These are phyloP conservation scores for Sternarchorhynchus goeldii DNA, from an alignment of 2,797 vertebrate species.

Conservation along the genomic window DNA sequence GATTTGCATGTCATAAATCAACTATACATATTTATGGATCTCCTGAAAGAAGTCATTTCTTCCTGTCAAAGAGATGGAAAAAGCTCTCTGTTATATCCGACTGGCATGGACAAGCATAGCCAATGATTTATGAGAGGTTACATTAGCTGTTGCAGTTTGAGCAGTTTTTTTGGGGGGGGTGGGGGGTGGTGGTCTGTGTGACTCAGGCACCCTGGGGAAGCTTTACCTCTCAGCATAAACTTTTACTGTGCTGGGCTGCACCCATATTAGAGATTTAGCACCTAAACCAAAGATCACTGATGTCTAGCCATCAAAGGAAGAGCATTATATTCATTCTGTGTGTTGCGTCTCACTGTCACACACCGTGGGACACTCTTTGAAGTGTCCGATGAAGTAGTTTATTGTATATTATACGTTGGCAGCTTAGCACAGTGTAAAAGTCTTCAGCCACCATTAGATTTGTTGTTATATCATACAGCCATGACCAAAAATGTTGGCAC, in stretches of 20 bases:
- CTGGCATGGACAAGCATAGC: neutral
- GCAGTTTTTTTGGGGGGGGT: neutral
- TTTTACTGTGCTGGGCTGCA: no score
- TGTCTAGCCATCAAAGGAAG: neutral
- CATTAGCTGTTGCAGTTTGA: neutral
- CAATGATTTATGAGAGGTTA: neutral
- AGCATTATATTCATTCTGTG: conserved; percentile 1
- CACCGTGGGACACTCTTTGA: neutral
- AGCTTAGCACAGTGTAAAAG: no score
- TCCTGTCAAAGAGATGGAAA: neutral
- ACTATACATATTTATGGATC: neutral
- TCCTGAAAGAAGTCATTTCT: neutral
- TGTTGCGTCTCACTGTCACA: neutral
- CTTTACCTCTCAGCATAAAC: no score
- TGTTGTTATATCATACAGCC: no score
- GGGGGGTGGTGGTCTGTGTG: neutral
- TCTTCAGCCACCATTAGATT: no score
- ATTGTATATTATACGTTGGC: neutral
- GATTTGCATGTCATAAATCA: no score
- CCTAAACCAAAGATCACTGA: no score
- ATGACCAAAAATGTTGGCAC: no score
- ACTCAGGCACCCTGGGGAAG: neutral
- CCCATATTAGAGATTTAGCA: no score
- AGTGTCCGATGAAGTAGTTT: neutral
- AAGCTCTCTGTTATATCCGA: neutral